Evolutionary conservation across 2,797 vertebrate species (phyloP), one percentile per base, ranked within the genome.

Genomic region (Micrastur ruficollis): DNA sequence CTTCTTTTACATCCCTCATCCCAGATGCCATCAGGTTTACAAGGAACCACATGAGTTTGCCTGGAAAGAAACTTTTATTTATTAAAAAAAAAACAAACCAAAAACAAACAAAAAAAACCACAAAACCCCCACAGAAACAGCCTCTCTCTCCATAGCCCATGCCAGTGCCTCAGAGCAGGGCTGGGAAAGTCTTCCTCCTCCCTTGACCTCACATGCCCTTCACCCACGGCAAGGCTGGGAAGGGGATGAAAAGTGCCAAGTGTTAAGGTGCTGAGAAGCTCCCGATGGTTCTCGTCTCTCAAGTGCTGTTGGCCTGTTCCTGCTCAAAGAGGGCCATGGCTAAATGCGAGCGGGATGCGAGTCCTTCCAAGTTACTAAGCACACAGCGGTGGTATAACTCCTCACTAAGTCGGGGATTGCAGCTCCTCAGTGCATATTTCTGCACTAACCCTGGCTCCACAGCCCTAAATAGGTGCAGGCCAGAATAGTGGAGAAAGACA

Each of bases 261-360:
- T 95, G 89, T 96, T 97, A 97, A 97, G 97, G 97, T 97, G 97
- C 97, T 74, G 83, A 86, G 81, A 89, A 93, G 67, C 67, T 90
- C 62, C 6, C 14, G 29, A n/a, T 62, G 63, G 31, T 81, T 73
- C 66, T 46, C 19, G 53, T 74, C 63, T 70, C 96, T 98, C 99
- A 99, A 68, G 99, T 99, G 98, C 99, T 99, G 96, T 99, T 99
- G 94, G 99, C 99, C 98, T 99, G 99, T 70, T 99, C 99, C 89
- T 99, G 99, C 90, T 99, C 99, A 18, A 99, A 99, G 68, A 99
- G 98, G 10, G 99, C 99, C 98, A 99, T 98, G 36, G 99, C 99
- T 23, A 99, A 98, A 87, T 99, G 99, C 0, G 99, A 98, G 16
- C 99, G 99, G 6, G 99, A 99, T 2, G 99, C 99, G 8, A 99